phyloP scores from a whole-genome alignment of 2,888 invertebrate species.

The Ophion costatus region DNA sequence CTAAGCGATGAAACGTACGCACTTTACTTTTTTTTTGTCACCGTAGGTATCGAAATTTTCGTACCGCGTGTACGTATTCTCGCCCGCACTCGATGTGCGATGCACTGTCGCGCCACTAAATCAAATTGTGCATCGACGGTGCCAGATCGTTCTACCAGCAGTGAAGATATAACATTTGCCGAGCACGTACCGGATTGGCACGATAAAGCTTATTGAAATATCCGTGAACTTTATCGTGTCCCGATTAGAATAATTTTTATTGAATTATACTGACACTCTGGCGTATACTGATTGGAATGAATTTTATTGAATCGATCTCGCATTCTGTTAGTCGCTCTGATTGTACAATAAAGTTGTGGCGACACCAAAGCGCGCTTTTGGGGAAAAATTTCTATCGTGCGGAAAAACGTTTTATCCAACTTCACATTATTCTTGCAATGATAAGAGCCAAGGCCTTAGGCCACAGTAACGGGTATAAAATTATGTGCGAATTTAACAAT shows the following conservation, averaged over 20 bases:
- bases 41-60: neutral
- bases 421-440: neutral
- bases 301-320: neutral
- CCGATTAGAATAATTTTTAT: neutral
- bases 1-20: neutral
- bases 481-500: too few relatives aligned
- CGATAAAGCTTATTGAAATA: slow-evolving; percentile 4
- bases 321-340: neutral
- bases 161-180: slow-evolving; percentile 13
- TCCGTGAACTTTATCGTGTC: neutral
- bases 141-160: neutral
- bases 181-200: neutral
- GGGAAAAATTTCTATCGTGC: neutral
- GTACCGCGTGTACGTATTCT: neutral
- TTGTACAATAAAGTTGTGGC: neutral
- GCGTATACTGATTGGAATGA: neutral
- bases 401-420: neutral
- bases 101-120: neutral
- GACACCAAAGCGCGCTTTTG: neutral
- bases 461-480: too few relatives aligned
- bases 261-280: neutral
- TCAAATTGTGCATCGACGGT: slow-evolving; percentile 15
- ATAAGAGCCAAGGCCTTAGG: neutral
- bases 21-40: neutral
- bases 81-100: neutral